Conservation (phyloP, 2,888 invertebrate genomes). For the Xanthorhoe spadicearia region DNA sequence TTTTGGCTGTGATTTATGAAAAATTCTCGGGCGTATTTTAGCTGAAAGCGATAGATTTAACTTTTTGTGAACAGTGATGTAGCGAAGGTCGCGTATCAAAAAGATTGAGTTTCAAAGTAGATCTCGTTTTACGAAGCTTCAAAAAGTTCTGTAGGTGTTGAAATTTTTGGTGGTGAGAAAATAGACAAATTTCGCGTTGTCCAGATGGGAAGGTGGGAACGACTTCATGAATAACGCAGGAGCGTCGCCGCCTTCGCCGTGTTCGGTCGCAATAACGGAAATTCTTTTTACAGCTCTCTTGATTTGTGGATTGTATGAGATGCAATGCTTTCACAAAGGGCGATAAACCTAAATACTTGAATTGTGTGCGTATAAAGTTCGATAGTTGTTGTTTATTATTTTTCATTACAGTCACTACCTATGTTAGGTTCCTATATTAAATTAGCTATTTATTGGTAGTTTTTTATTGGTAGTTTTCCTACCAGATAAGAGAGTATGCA, state of each 20-base stretch:
- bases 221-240: slow-evolving; percentile 72
- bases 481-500: too few species aligned
- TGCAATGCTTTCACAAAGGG: slow-evolving; percentile 37
- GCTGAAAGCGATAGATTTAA: slow-evolving; percentile 37
- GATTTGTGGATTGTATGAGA: slow-evolving; percentile 55
- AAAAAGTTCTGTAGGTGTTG: slow-evolving; percentile 57
- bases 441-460: too few species aligned
- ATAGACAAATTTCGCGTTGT: slow-evolving; percentile 69
- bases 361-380: slow-evolving; percentile 6
- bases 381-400: neutral
- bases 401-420: neutral
- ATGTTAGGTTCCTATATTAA: too few species aligned
- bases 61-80: slow-evolving; percentile 35
- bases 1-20: slow-evolving; percentile 35
- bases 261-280: slow-evolving; percentile 64
- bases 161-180: slow-evolving; percentile 62
- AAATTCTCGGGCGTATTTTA: slow-evolving; percentile 31
- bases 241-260: slow-evolving; percentile 68
- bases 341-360: slow-evolving; percentile 25
- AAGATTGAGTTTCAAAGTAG: slow-evolving; percentile 49
- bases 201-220: slow-evolving; percentile 64
- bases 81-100: slow-evolving; percentile 38
- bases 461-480: too few species aligned
- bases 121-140: slow-evolving; percentile 55
- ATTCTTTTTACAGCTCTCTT: slow-evolving; percentile 60